phyloP scores from a whole-genome alignment of 2,888 invertebrate genomes.

The Chrysodeixis includens region DNA sequence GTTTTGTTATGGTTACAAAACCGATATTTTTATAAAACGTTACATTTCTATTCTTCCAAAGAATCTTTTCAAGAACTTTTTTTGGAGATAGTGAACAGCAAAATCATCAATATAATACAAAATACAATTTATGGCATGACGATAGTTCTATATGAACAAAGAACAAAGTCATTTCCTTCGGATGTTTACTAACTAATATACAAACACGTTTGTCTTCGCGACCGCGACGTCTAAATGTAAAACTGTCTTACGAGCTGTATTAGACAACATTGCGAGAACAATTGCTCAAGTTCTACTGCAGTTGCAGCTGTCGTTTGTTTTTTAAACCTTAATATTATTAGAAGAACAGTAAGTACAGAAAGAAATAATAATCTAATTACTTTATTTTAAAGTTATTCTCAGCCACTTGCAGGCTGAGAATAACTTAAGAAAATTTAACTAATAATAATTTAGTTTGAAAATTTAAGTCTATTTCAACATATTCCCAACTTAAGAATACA shows the following conservation, averaged over 20 bases:
- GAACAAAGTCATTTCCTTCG: conserved; percentile 47
- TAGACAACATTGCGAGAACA: conserved; percentile 1
- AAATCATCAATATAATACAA: background rate
- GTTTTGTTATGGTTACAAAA: background rate
- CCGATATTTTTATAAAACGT: background rate
- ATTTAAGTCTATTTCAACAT: background rate
- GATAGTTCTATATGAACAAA: conserved; percentile 22
- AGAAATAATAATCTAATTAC: too few species aligned
- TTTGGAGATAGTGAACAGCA: background rate
- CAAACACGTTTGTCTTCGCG: conserved; percentile 31
- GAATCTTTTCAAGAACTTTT: background rate
- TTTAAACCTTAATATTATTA: background rate
- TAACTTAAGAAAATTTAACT: too few species aligned
- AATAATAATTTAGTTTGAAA: too few species aligned
- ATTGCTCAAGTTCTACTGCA: background rate
- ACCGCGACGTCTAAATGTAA: conserved; percentile 25
- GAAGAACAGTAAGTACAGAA: too few species aligned
- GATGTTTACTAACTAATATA: conserved; percentile 43
- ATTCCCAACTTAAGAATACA: conserved; percentile 8
- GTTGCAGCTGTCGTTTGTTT: background rate
- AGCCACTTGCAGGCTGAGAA: too few species aligned
- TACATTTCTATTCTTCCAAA: background rate
- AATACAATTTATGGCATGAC: conserved; percentile 37
- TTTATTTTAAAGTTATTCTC: too few species aligned
- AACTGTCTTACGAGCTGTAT: conserved; percentile 12